These are phyloP conservation scores for Dermatemys mawii DNA, from an alignment of 2,113 vertebrate genomes.

Conservation along the genomic window DNA sequence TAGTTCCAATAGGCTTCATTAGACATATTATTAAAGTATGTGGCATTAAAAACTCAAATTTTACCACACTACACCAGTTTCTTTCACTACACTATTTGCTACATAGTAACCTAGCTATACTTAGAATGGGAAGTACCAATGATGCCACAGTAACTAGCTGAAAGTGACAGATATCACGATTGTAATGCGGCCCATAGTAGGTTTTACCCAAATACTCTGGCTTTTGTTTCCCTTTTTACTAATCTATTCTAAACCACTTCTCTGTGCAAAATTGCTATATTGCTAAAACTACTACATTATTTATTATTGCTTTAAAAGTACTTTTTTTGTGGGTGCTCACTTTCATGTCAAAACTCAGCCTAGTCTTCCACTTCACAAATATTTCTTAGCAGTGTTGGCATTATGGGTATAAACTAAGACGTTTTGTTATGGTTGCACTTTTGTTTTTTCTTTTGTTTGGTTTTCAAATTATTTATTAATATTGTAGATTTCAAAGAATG, in stretches of 20 bases:
- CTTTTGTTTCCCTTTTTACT: background rate
- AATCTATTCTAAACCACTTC: background rate
- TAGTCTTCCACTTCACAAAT: background rate
- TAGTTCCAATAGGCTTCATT: background rate
- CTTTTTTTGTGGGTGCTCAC: background rate
- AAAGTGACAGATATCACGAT: background rate
- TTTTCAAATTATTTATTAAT: background rate
- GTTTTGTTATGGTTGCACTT: background rate
- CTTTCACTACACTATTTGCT: background rate
- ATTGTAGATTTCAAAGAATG: background rate
- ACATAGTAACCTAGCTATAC: background rate
- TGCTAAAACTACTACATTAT: background rate
- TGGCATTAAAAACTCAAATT: background rate
- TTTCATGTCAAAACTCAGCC: background rate
- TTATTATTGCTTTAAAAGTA: background rate
- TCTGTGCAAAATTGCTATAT: background rate
- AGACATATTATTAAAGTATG: background rate
- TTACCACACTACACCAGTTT: accelerated
- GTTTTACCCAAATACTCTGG: background rate
- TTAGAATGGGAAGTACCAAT: background rate
- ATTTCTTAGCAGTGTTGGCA: background rate
- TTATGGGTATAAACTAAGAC: background rate
- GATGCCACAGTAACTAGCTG: background rate
- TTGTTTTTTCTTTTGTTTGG: background rate
- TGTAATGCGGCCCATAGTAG: background rate